Evolutionary conservation across 2,113 vertebrate genomes (phyloP), one percentile per base, ranked within the genome.

Genomic region (Oreochromis niloticus): DNA sequence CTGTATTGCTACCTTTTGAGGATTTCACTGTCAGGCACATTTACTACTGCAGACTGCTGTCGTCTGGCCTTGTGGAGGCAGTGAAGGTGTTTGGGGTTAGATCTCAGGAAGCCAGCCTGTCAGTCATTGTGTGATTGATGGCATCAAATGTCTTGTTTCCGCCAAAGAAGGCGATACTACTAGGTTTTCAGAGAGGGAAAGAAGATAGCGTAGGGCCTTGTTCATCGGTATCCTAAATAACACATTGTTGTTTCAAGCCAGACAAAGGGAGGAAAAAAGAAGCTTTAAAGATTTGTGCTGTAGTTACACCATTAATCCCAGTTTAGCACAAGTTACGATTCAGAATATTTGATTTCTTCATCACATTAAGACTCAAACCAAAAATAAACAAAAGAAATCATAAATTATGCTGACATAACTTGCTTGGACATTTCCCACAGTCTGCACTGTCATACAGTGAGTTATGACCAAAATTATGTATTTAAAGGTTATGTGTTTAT

Each of bases 101-200:
- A 88, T 9, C 54, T 4, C 14, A 91, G 79, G 79, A 91, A 92
- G 90, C 92, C 30, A 75, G 85, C 82, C 83, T 79, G 83, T 91
- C 81, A 79, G 88, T 93, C 41, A 39, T 79, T 39, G 75, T 87
- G 71, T 71, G 85, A 92, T 82, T 90, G 88, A 87, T 11, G 43
- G 50, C 22, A 86, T 93, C 85, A 83, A 80, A 82, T 89, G 90
- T 88, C 75, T 86, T 78, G 75, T 90, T 85, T 91, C 30, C 22
- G 32, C 61, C 85, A 54, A 50, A 79, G 61, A 61, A 24, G 16
- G 73, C 84, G 27, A 41, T 41, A 46, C 34, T 55, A 39, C 22
- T 56, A 54, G 55, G 19, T 86, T 36, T 80, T 19, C 30, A 88
- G 54, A 66, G 50, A 10, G 59, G 13, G 85, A 48, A 13, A 87